Evolutionary conservation across 2,797 vertebrate species (phyloP).

Genomic region (Selene dorsalis): DNA sequence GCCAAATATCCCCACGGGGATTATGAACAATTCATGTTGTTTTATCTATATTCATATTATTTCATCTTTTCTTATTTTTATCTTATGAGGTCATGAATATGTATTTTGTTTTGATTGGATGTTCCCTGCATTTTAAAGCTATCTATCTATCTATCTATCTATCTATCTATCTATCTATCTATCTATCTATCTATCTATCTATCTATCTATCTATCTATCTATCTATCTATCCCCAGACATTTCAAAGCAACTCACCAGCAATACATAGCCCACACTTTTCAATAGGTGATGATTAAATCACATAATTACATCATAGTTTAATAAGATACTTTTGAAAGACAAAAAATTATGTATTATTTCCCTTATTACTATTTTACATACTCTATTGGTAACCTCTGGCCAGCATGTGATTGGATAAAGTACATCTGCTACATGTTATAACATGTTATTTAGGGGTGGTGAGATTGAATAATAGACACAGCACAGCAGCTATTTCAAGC

Average conservation of each 20-base stretch:
- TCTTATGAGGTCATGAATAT: conserved; percentile 43
- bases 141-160: conserved; percentile 7
- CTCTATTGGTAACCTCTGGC: background rate
- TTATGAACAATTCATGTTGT: conserved; percentile 55
- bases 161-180: background rate
- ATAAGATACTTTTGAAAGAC: background rate
- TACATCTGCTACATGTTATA: conserved; percentile 1
- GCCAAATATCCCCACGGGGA: conserved; percentile 42
- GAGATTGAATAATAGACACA: background rate
- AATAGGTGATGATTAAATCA: background rate
- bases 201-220: too few species aligned
- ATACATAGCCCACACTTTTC: background rate
- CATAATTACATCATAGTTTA: background rate
- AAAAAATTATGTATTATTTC: background rate
- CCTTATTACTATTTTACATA: background rate
- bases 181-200: too few species aligned
- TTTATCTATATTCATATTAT: conserved; percentile 53
- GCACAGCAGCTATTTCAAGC: background rate
- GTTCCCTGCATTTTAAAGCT: conserved; percentile 7
- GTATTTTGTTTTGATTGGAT: conserved; percentile 27
- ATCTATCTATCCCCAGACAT: background rate
- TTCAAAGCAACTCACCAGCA: background rate
- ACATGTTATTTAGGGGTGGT: background rate
- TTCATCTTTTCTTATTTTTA: conserved; percentile 37
- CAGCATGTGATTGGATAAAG: background rate